Conservation (phyloP, 2,797 vertebrate genomes). For the Acanthornis magna region DNA sequence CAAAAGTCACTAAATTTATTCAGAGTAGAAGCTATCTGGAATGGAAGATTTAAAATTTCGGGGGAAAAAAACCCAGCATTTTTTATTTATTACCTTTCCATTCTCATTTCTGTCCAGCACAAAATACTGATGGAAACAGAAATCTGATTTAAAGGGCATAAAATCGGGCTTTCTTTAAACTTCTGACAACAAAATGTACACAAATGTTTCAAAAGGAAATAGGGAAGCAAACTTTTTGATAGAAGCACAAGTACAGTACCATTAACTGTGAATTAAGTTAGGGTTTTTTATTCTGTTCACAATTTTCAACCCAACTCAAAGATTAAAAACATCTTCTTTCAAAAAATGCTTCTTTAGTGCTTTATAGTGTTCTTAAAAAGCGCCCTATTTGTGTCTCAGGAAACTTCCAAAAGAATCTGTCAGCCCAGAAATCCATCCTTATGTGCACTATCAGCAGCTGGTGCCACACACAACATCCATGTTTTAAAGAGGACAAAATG, state of each 20-base stretch:
- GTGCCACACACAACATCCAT: fast-evolving
- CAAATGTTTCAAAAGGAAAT: not conserved
- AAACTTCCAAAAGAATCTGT: not conserved
- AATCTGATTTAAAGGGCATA: not conserved
- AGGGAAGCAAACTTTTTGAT: not conserved
- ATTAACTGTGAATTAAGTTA: not conserved
- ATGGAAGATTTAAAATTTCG: not conserved
- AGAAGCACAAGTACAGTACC: not conserved
- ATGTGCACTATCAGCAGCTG: not conserved
- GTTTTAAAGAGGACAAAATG: not conserved
- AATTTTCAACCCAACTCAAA: not conserved
- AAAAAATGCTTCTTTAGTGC: not conserved
- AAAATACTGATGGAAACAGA: not conserved
- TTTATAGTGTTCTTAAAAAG: not conserved
- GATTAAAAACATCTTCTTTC: not conserved
- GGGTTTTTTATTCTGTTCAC: not conserved
- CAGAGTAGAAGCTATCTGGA: not conserved
- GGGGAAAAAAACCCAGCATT: fast-evolving
- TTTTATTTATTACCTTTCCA: not conserved
- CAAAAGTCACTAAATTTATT: not conserved
- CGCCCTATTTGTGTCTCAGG: not conserved
- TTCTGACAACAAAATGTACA: not conserved
- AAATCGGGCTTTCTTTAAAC: not conserved
- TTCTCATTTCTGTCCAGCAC: not conserved
- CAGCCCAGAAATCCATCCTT: not conserved